Evolutionary conservation across 2,888 invertebrate genomes (phyloP), one percentile per base, ranked within the genome.

Genomic region (Eristalis intricaria): DNA sequence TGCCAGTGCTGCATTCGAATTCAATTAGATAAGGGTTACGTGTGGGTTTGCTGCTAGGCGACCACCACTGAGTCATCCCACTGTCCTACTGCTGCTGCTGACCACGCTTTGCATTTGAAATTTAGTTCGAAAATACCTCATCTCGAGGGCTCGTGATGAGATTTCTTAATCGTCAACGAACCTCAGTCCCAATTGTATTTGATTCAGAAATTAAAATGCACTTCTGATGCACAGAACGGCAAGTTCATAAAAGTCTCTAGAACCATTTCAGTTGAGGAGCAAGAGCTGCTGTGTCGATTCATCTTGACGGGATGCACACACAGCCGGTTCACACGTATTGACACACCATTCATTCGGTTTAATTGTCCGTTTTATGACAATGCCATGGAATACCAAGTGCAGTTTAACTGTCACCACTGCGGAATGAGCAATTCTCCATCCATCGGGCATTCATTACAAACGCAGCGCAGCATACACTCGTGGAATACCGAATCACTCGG

Each of bases 331-430:
- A 71, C 70, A 70, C 70, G 70, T 71, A 58, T 70, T 69, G 64
- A 40, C 70, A 71, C 70, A 78, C 71, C 69, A 77, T 69, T 61
- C 50, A 61, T 76, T 26, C 70, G 40, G 64, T 70, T 78, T 78
- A 71, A 78, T 70, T 78, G 70, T 58, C 56, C 71, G 40, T 71
- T 78, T 70, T 71, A 78, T 56, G 65, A 63, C 65, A 23, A 58
- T 71, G 64, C 29, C 50, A 64, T 58, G 70, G 78, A 71, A 78
- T 78, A 71, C 78, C 40, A 71, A 78, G 58, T 78, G 70, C 78
- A 64, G 38, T 71, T 78, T 78, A 78, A 71, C 78, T 78, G 70
- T 78, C 78, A 58, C 40, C 58, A 58, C 29, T 10, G 2, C 22
- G 15, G 70, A 71, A 71, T 71, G 78, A 71, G 32, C 68, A 76